A percentile compares a stretch with the other conserved stretches of the same genome.
Evolutionary conservation across 2,797 vertebrate species (phyloP).

Genomic region (Fistularia tabacaria): DNA sequence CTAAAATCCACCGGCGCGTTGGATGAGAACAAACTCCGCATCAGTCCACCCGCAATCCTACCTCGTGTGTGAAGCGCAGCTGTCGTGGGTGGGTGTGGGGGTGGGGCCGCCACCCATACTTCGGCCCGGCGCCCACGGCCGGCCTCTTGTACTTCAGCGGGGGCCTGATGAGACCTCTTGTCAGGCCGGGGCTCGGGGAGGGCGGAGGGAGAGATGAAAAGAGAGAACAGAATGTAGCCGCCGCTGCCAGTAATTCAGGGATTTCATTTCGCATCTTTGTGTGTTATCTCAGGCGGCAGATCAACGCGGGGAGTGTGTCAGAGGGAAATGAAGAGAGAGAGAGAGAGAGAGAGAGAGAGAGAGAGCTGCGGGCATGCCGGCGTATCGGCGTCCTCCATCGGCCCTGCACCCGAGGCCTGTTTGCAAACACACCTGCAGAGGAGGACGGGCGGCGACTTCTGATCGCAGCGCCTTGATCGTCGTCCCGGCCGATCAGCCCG

Average conservation of each 20-base stretch:
- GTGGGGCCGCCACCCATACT: slow-evolving; percentile 46
- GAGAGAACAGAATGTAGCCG: slow-evolving; percentile 43
- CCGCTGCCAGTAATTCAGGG: slow-evolving; percentile 43
- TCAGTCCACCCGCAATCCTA: slow-evolving; percentile 36
- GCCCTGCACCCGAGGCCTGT: slow-evolving; percentile 11
- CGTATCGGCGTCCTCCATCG: slow-evolving; percentile 56
- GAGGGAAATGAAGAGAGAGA: background rate
- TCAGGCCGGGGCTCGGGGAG: slow-evolving; percentile 37
- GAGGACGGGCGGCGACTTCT: slow-evolving; percentile 20
- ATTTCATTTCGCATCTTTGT: slow-evolving; percentile 60
- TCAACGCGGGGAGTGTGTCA: slow-evolving; percentile 23
- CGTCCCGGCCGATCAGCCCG: background rate
- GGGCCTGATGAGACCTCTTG: slow-evolving; percentile 52
- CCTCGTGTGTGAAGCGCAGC: background rate
- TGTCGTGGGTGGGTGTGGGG: too few relatives aligned
- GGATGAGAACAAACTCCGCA: background rate
- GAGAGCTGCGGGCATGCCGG: slow-evolving; percentile 55
- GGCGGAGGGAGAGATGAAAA: slow-evolving; percentile 37
- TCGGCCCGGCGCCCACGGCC: slow-evolving; percentile 40
- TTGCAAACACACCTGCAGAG: too few relatives aligned
- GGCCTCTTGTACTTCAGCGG: slow-evolving; percentile 22
- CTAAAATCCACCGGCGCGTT: too few relatives aligned
- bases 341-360: slow-evolving; percentile 16
- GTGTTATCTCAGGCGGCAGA: slow-evolving; percentile 52
- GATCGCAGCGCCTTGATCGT: too few relatives aligned